Evolutionary conservation across 1,140 invertebrate genomes (phyloP).

Genomic region (Eriosoma lanigerum): DNA sequence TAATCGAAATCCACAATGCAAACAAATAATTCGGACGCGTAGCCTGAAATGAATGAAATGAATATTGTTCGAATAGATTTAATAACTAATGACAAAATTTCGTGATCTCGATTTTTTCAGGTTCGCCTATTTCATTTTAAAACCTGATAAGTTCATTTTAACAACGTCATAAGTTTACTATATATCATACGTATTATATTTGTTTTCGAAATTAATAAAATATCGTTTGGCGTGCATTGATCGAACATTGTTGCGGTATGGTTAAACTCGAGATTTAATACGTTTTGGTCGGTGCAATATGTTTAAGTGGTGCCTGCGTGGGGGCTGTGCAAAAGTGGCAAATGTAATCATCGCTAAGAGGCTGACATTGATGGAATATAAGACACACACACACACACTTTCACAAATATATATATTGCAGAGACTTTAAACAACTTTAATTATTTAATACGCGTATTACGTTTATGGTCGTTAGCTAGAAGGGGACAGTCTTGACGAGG

Average conservation of each 20-base stretch:
- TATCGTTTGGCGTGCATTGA: neutral
- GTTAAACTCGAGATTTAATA: conserved; percentile 18
- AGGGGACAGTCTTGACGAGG: neutral
- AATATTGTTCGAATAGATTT: too few species aligned
- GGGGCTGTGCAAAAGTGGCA: neutral
- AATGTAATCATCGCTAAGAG: conserved; percentile 45
- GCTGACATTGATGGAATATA: conserved; percentile 45
- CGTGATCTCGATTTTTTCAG: too few species aligned
- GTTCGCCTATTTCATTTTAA: too few species aligned
- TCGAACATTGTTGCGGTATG: neutral
- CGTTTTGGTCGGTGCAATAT: conserved; percentile 34
- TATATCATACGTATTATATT: neutral
- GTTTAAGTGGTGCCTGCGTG: conserved; percentile 20
- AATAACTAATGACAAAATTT: too few species aligned
- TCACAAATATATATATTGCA: too few species aligned
- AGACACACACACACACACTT: conserved; percentile 27
- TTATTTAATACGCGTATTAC: conserved; percentile 42
- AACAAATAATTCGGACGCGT: too few species aligned
- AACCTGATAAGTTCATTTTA: too few species aligned
- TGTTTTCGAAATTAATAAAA: neutral
- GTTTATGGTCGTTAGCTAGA: conserved; percentile 37
- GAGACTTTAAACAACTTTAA: conserved; percentile 46
- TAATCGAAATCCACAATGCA: too few species aligned
- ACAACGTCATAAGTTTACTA: too few species aligned
- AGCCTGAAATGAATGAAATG: too few species aligned